Evolutionary conservation across 2,888 invertebrate genomes (phyloP).

Genomic region (Alloplasta piceator): DNA sequence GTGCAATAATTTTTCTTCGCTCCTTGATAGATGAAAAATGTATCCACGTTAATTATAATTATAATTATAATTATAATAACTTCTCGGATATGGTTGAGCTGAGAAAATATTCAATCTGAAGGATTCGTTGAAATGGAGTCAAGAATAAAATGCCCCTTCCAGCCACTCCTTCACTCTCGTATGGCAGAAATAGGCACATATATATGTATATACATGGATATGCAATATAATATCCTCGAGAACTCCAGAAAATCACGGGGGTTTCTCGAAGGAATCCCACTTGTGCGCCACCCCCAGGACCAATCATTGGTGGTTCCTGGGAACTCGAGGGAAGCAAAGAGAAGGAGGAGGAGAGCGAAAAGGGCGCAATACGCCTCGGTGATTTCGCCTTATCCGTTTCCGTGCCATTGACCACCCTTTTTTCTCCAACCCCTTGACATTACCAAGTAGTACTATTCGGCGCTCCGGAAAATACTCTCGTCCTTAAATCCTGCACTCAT

Average conservation of each 20-base stretch:
- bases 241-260: slow-evolving; percentile 44
- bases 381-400: slow-evolving; percentile 75
- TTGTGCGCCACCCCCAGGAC: slow-evolving; percentile 50
- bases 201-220: not conserved
- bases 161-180: no score
- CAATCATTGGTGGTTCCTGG: slow-evolving; percentile 69
- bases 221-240: slow-evolving; percentile 45
- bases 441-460: slow-evolving; percentile 68
- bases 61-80: no score
- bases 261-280: slow-evolving; percentile 24
- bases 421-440: slow-evolving; percentile 64
- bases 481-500: slow-evolving; percentile 66
- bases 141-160: no score
- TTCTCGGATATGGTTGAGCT: no score
- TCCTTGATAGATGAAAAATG: no score
- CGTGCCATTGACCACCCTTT: slow-evolving; percentile 71
- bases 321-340: slow-evolving; percentile 30
- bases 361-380: slow-evolving; percentile 68
- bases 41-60: no score
- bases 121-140: no score
- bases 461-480: slow-evolving; percentile 68
- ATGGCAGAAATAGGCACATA: not conserved
- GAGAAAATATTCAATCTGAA: no score
- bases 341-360: slow-evolving; percentile 21
- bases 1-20: no score